Conservation (phyloP, 1,140 invertebrate species). For the Charaxes varanes region DNA sequence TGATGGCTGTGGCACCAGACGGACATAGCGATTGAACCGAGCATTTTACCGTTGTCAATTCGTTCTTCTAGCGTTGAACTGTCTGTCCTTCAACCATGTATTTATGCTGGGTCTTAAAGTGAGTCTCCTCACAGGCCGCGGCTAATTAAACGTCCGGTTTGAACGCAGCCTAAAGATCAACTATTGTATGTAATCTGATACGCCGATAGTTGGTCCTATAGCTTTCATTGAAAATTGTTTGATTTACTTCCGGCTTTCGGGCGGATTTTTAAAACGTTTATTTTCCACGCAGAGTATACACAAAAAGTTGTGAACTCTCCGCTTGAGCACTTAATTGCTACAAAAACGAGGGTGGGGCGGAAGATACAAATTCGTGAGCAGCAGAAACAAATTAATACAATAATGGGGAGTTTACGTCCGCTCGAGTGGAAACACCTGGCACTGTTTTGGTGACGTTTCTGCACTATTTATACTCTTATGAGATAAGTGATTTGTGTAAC, state of each 20-base stretch:
- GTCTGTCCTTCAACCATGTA: too few species aligned
- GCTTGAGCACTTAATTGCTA: conserved; percentile 24
- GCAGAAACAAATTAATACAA: conserved; percentile 62
- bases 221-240: conserved; percentile 52
- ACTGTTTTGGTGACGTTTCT: conserved; percentile 2
- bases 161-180: conserved; percentile 45
- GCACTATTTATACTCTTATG: too few species aligned
- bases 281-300: too few species aligned
- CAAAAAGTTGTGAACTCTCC: conserved; percentile 20
- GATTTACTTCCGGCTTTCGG: conserved; percentile 35
- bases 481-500: too few species aligned
- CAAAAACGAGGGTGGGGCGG: conserved; percentile 41
- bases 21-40: too few species aligned
- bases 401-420: conserved; percentile 27
- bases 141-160: too few species aligned
- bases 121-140: too few species aligned
- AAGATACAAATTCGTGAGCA: conserved; percentile 65
- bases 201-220: conserved; percentile 49
- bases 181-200: conserved; percentile 64
- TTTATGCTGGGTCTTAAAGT: too few species aligned
- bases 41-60: too few species aligned
- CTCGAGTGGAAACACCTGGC: conserved; percentile 57
- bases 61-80: too few species aligned
- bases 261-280: too few species aligned
- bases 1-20: too few species aligned